Conservation (phyloP, 2,888 invertebrate genomes). For the Antheraea assamensis region DNA sequence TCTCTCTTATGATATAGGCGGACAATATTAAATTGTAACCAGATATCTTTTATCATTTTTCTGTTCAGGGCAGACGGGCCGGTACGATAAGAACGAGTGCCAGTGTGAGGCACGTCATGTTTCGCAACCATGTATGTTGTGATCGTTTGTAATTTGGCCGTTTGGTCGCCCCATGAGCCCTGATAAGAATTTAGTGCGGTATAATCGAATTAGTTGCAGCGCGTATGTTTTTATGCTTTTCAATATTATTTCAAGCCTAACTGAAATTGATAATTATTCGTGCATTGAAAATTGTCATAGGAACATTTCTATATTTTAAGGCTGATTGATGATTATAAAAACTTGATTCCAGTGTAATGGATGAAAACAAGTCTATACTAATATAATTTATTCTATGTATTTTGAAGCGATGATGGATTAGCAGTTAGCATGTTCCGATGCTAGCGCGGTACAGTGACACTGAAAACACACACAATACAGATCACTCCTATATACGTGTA, state of each 20-base stretch:
- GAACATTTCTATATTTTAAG: too few species aligned
- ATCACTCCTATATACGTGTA: too few species aligned
- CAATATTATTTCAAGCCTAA: background rate
- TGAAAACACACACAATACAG: too few species aligned
- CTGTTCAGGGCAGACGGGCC: slow-evolving; percentile 66
- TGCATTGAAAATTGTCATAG: background rate
- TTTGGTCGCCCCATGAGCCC: slow-evolving; percentile 10
- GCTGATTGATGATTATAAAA: too few species aligned
- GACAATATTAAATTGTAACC: slow-evolving; percentile 62
- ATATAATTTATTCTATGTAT: too few species aligned
- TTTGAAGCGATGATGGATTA: too few species aligned
- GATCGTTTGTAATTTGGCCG: slow-evolving; percentile 18
- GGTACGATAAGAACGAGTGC: slow-evolving; percentile 54
- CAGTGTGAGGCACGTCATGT: slow-evolving; percentile 49
- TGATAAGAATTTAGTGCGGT: slow-evolving; percentile 10
- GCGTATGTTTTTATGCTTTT: slow-evolving; percentile 3
- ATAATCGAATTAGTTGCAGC: slow-evolving; percentile 8
- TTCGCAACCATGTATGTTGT: slow-evolving; percentile 49
- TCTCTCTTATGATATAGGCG: slow-evolving; percentile 37
- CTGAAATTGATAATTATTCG: background rate
- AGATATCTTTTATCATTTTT: slow-evolving; percentile 75
- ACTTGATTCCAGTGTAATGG: background rate
- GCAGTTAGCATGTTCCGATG: too few species aligned
- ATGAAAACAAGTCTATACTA: background rate
- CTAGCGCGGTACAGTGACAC: too few species aligned